Evolutionary conservation across 2,888 invertebrate species (phyloP).

Genomic region (Catocala nupta): DNA sequence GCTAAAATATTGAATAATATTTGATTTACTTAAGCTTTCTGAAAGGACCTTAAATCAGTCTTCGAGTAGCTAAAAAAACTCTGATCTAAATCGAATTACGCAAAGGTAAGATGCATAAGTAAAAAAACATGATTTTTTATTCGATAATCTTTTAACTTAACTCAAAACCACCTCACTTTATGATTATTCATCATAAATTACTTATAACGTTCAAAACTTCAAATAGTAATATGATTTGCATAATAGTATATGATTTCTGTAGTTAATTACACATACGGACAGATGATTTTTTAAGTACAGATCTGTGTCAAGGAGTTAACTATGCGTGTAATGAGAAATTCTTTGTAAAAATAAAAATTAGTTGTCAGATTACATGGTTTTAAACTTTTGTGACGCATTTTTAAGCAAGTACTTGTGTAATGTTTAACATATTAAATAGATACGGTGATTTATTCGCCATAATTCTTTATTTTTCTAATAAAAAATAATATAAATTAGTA

Average conservation of each 20-base stretch:
- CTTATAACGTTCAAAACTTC: slow-evolving; percentile 10
- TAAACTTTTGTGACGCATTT: background rate
- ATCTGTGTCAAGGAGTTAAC: slow-evolving; percentile 36
- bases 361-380: background rate
- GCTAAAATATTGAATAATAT: too few relatives aligned
- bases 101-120: too few relatives aligned
- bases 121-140: too few relatives aligned
- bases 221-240: slow-evolving; percentile 37
- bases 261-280: slow-evolving; percentile 39
- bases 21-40: too few relatives aligned
- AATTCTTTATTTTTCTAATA: too few relatives aligned
- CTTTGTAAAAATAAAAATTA: too few relatives aligned
- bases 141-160: background rate
- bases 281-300: slow-evolving; percentile 30
- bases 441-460: too few relatives aligned
- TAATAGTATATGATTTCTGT: slow-evolving; percentile 35
- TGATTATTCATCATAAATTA: slow-evolving; percentile 7
- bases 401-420: background rate
- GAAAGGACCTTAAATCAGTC: too few relatives aligned
- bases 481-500: too few relatives aligned
- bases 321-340: slow-evolving; percentile 9
- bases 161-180: background rate
- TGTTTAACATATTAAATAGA: too few relatives aligned
- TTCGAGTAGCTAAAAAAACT: too few relatives aligned
- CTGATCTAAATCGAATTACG: too few relatives aligned